phyloP scores from a whole-genome alignment of 1,140 invertebrate genomes.

The Drosophila tristis region DNA sequence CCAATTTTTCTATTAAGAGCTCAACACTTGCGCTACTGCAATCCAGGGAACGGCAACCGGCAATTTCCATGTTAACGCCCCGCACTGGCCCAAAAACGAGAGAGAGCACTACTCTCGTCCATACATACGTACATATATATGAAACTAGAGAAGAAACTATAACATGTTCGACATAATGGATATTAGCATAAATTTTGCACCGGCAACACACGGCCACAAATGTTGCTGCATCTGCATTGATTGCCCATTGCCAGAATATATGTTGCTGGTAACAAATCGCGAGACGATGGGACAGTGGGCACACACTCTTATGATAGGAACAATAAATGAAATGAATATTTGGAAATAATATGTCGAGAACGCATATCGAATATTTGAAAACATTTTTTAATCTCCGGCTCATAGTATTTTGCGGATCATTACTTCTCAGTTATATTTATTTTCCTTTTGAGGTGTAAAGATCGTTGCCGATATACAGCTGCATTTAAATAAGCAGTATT shows the following conservation, averaged over 20 bases:
- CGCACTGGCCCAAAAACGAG: slow-evolving; percentile 47
- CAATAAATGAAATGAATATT: no score
- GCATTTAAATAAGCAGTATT: no score
- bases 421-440: no score
- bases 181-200: slow-evolving; percentile 81
- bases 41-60: slow-evolving; percentile 57
- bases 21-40: slow-evolving; percentile 82
- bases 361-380: no score
- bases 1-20: slow-evolving; percentile 80
- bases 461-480: no score
- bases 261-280: slow-evolving; percentile 66
- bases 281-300: slow-evolving; percentile 34
- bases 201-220: slow-evolving; percentile 58
- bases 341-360: no score
- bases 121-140: slow-evolving; percentile 25
- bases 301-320: not conserved
- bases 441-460: no score
- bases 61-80: slow-evolving; percentile 81
- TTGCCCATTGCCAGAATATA: slow-evolving; percentile 71
- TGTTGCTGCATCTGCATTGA: slow-evolving; percentile 66
- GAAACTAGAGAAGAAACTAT: slow-evolving; percentile 64
- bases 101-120: not conserved
- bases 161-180: slow-evolving; percentile 82
- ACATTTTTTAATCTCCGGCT: no score
- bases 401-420: no score